Conservation (phyloP, 37 sponge, comb jelly and placozoan genomes). For the Cladorhizidae sp. region DNA sequence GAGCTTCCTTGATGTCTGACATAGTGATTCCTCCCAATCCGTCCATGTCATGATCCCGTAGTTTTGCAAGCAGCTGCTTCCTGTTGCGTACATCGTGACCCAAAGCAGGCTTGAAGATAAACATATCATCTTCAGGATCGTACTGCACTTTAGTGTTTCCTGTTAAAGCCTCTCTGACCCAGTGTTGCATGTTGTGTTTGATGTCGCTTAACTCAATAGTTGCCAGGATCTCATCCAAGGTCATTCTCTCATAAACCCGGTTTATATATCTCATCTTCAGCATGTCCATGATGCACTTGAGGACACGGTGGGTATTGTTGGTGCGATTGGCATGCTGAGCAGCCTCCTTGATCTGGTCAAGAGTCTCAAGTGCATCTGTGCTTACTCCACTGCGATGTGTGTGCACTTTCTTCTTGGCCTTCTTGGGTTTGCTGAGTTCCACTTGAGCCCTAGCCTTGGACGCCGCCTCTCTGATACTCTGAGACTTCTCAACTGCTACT, state of each 20-base stretch:
- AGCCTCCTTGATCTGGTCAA: not conserved
- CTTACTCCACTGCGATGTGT: not conserved
- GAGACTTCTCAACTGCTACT: conserved; percentile 21
- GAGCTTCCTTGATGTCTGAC: conserved; percentile 62
- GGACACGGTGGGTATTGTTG: conserved; percentile 45
- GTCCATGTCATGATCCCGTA: conserved; percentile 42
- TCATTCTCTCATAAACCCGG: conserved; percentile 36
- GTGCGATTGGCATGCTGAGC: conserved; percentile 7
- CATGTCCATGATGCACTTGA: conserved; percentile 62
- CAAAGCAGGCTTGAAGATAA: conserved; percentile 61
- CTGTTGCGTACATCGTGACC: conserved; percentile 47
- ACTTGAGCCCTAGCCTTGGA: conserved; percentile 8
- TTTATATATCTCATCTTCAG: conserved; percentile 45
- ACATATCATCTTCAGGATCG: conserved; percentile 26
- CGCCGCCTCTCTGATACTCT: conserved; percentile 28
- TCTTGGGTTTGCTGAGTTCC: not conserved
- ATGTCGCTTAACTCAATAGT: conserved; percentile 24
- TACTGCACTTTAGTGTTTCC: conserved; percentile 61
- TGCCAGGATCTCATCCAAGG: conserved; percentile 48
- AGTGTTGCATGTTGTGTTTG: conserved; percentile 27
- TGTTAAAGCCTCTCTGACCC: conserved; percentile 44
- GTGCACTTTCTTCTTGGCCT: conserved; percentile 8
- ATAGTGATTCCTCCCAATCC: conserved; percentile 65
- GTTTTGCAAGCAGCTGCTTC: conserved; percentile 40
- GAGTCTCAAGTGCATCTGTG: not conserved